These are phyloP conservation scores for Xiphorhynchus elegans DNA, from an alignment of 2,113 vertebrate species.

Conservation along the genomic window DNA sequence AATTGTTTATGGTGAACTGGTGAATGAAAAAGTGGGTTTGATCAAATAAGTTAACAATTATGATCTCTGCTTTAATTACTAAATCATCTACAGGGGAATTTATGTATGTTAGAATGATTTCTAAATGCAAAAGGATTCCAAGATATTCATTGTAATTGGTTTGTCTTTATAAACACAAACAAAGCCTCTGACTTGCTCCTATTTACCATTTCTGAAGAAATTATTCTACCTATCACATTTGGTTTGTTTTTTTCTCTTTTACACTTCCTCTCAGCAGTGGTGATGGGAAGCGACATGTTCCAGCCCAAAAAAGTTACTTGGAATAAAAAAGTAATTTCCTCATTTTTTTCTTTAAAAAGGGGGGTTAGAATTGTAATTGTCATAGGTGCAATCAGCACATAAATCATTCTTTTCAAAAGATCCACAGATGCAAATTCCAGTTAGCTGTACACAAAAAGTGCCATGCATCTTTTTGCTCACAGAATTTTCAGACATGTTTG, in stretches of 20 bases:
- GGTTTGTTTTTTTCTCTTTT: not conserved
- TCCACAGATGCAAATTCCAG: not conserved
- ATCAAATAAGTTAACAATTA: not conserved
- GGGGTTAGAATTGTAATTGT: not conserved
- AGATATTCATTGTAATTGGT: not conserved
- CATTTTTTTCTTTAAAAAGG: not conserved
- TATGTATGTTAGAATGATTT: not conserved
- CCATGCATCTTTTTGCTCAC: not conserved
- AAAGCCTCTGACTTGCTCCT: not conserved
- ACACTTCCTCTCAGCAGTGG: not conserved
- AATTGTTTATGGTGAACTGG: not conserved
- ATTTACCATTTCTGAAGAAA: not conserved
- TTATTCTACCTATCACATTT: not conserved
- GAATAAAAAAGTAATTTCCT: not conserved
- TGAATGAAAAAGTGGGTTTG: not conserved
- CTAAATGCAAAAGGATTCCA: not conserved
- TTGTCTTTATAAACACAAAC: not conserved
- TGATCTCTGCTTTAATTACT: not conserved
- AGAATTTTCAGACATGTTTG: not conserved
- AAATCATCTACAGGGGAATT: not conserved
- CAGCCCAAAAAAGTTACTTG: not conserved
- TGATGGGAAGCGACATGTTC: not conserved
- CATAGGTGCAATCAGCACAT: not conserved
- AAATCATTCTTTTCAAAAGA: not conserved
- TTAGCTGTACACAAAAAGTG: not conserved